These are phyloP conservation scores for Phyllostomus discolor DNA, from an alignment of 2,113 vertebrate genomes.

Conservation along the genomic window DNA sequence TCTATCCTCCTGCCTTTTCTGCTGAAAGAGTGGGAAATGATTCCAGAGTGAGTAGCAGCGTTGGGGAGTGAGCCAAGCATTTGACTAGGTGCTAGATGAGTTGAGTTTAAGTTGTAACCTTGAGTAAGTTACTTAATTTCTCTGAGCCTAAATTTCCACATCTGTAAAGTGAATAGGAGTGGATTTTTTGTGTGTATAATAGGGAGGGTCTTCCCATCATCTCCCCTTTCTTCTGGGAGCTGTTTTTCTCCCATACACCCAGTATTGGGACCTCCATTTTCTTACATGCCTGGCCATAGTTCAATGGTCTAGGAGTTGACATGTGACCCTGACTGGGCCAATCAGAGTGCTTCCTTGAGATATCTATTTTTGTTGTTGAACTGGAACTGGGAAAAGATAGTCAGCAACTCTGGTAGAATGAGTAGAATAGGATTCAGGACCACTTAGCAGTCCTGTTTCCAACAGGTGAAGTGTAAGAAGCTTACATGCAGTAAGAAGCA, in stretches of 20 bases:
- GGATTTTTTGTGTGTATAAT: not conserved
- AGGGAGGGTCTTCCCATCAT: not conserved
- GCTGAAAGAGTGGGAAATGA: not conserved
- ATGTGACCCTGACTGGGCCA: not conserved
- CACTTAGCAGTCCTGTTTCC: not conserved
- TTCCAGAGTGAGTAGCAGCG: not conserved
- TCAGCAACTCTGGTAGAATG: not conserved
- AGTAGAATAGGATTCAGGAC: not conserved
- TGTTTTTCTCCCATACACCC: not conserved
- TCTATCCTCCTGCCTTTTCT: not conserved
- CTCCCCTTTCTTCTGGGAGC: not conserved
- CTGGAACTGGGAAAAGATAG: not conserved
- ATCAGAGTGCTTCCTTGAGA: not conserved
- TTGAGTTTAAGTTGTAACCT: not conserved
- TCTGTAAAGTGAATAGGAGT: constrained; percentile 13
- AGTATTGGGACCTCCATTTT: not conserved
- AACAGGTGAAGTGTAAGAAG: not conserved
- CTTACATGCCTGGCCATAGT: not conserved
- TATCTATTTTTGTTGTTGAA: not conserved
- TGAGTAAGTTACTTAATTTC: constrained; percentile 11
- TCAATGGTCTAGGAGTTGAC: not conserved
- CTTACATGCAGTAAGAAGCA: not conserved
- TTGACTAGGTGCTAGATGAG: not conserved
- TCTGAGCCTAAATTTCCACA: constrained; percentile 1
- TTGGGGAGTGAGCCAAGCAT: not conserved